Base-by-base conservation (phyloP, 2,797 vertebrate genomes). In the Takifugu rubripes region DNA sequence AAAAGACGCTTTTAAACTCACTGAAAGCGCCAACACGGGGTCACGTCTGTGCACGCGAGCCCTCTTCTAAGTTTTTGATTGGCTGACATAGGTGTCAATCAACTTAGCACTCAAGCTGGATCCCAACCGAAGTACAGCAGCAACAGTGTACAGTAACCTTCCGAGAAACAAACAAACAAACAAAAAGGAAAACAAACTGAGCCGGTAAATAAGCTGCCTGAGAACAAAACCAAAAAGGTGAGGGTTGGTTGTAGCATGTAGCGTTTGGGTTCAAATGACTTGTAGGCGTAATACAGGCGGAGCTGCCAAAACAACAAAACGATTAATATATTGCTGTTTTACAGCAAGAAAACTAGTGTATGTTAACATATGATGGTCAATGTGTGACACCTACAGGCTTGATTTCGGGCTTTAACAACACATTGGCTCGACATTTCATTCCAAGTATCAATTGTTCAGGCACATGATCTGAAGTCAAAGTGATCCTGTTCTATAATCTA, bases 131-230 rank as follows among this genome's bases (percentile, higher is more conserved):
- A 14, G 61, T 5, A 40, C 48, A 43, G 55, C 43, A 44, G 43
- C 42, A 43, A 33, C 31, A 33, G 12, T n/a, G n/a, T 29, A 59
- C 27, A 45, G 52, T 48, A 25, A 14, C 12, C 21, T 25, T 5
- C 46, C 3, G 8, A 48, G 45, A 25, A 21, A 21, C 10, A 25
- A 17, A 45, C 16, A 45, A 21, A n/a, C 16, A 45, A 45, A 45
- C 16, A 21, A 45, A 45, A 5, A 45, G 17, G 9, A n/a, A 45
- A 12, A 43, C 42, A 16, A 3, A 59, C 21, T 43, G 31, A 55
- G 49, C 31, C 14, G 59, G 51, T 51, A 6, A 52, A 71, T 42
- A 93, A 92, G 91, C 79, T 90, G 40, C 88, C 83, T 14, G 91
- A 92, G 65, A 88, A 66, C 46, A 88, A 80, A 64, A 75, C 58